Evolutionary conservation across 2,888 invertebrate species (phyloP), one percentile per base, ranked within the genome.

Genomic region (Hypolimnas misippus): DNA sequence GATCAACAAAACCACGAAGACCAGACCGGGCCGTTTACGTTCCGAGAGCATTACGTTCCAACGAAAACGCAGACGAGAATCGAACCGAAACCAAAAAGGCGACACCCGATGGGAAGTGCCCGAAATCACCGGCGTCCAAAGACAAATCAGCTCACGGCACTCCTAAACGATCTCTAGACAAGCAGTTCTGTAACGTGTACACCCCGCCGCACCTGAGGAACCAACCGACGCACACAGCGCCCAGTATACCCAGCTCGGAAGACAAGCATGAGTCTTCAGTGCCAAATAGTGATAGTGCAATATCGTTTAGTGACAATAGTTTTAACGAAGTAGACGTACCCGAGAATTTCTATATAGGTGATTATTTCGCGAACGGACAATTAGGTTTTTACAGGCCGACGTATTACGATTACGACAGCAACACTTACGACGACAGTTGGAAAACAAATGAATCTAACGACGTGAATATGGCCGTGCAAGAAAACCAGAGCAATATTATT

Each of bases 1-100:
- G 84, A 57, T 82, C 90, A 57, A 76, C 85, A 50, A 90, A 83
- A 72, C 89, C 90, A 49, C 93, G 94, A 62, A 93, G 96, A 70
- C 96, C 96, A 52, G 96, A 96, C 83, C 94, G 95, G 42, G 96
- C 96, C 17, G 94, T 96, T 55, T 97, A 96, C 90, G 95, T 96
- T 66, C 96, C 96, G 65, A 93, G 95, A 77, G 95, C 95, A 65
- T 91, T 95, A 66, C 93, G 95, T 63, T 75, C 81, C 25, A 78
- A 86, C n/a, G 83, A 86, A 56, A 50, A 64, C 52, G 51, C 71
- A 1, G 76, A 74, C 5, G 75, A 76, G 53, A 54, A 55, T 29
- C 68, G 72, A 56, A 65, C 67, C 6, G 76, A 73, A 8, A 63
- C 60, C 25, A 82, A 82, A 66, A 79, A 81, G 65, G 73, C 79